Evolutionary conservation across 2,797 vertebrate species (phyloP).

Genomic region (Glossophaga mutica): DNA sequence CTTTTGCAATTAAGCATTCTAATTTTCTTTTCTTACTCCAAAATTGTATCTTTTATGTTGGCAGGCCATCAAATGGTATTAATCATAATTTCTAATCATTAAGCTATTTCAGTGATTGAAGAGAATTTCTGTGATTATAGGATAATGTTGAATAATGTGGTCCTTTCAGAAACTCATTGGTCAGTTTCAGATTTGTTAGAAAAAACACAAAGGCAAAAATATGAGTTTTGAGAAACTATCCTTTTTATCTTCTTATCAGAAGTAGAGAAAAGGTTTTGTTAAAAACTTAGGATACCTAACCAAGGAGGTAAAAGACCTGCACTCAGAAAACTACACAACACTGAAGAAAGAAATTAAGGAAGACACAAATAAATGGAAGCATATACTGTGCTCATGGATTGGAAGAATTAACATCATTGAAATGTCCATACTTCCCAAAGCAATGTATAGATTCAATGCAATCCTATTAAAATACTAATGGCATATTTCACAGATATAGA

Average conservation of each 20-base stretch:
- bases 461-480: too few species aligned
- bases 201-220: constrained; percentile 38
- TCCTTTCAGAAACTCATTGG: constrained; percentile 44
- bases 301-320: too few species aligned
- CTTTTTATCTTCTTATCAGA: constrained; percentile 40
- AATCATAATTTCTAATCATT: constrained; percentile 49
- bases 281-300: too few species aligned
- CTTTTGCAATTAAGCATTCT: constrained; percentile 27
- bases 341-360: too few species aligned
- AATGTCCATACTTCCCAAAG: too few species aligned
- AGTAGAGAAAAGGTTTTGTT: constrained; percentile 26
- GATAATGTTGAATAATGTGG: neutral
- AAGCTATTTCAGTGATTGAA: constrained; percentile 38
- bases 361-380: too few species aligned
- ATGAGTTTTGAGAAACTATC: constrained; percentile 38
- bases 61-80: constrained; percentile 40
- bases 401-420: too few species aligned
- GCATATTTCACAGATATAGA: too few species aligned
- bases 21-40: constrained; percentile 58
- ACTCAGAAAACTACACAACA: too few species aligned
- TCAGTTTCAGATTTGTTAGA: constrained; percentile 44
- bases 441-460: too few species aligned
- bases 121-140: neutral
- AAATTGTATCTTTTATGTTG: constrained; percentile 47
- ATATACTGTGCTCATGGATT: too few species aligned